These are phyloP conservation scores for Protaetia brevitarsis DNA, from an alignment of 1,140 invertebrate species.

Conservation along the genomic window DNA sequence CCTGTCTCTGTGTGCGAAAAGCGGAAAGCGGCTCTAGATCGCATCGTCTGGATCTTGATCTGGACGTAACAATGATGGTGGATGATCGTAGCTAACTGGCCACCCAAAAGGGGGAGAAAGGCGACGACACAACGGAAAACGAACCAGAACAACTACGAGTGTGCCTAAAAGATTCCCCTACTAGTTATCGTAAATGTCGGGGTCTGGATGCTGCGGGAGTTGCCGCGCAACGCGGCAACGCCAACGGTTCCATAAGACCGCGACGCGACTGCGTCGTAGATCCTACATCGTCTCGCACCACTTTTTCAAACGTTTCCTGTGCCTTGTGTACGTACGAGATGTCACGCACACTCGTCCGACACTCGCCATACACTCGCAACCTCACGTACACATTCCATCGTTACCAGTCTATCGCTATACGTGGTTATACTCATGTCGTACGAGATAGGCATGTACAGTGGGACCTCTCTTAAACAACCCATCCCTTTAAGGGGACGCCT, in stretches of 20 bases:
- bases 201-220: constrained; percentile 18
- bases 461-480: no score
- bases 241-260: background rate
- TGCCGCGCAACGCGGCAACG: background rate
- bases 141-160: background rate
- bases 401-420: no score
- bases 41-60: no score
- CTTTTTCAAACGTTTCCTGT: constrained; percentile 19
- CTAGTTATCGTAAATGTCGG: constrained; percentile 3
- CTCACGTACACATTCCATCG: background rate
- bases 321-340: background rate
- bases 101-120: constrained; percentile 6
- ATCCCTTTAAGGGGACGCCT: no score
- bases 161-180: constrained; percentile 20
- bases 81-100: constrained; percentile 1
- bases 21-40: constrained; percentile 9
- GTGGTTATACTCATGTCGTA: no score
- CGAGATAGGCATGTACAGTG: no score
- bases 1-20: constrained; percentile 18
- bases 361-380: background rate
- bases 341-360: background rate
- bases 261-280: constrained; percentile 17
- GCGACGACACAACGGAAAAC: constrained; percentile 17
- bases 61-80: constrained; percentile 11
- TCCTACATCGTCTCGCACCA: background rate